Conservation (phyloP, 2,113 vertebrate genomes). For the Chaenocephalus aceratus region DNA sequence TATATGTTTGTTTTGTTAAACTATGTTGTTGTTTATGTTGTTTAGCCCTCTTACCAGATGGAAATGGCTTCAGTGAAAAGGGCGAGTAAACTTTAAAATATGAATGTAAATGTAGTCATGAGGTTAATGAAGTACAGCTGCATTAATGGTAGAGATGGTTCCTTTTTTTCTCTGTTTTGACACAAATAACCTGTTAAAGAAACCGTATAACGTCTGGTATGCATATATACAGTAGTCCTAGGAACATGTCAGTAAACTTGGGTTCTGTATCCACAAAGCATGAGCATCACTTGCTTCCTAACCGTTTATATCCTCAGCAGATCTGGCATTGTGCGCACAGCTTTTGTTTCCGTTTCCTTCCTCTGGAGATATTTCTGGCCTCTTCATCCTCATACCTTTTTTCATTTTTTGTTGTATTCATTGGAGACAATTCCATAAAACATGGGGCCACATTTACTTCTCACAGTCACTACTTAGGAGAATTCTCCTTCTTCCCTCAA, state of each 20-base stretch:
- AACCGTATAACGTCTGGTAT: slow-evolving; percentile 84
- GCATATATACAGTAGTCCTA: slow-evolving; percentile 88
- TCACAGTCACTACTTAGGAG: slow-evolving; percentile 60
- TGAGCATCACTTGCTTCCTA: slow-evolving; percentile 85
- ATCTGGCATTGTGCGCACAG: slow-evolving; percentile 76
- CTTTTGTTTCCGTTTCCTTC: slow-evolving; percentile 61
- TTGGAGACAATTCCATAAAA: slow-evolving; percentile 49
- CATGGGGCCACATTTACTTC: slow-evolving; percentile 55
- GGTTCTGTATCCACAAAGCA: slow-evolving; percentile 87
- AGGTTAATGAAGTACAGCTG: slow-evolving; percentile 85
- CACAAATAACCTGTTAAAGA: slow-evolving; percentile 84
- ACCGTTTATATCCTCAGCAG: slow-evolving; percentile 80
- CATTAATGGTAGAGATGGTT: slow-evolving; percentile 82
- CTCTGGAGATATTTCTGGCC: slow-evolving; percentile 37
- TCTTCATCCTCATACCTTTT: slow-evolving; percentile 54
- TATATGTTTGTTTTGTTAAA: slow-evolving; percentile 75
- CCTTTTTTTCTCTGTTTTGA: slow-evolving; percentile 76
- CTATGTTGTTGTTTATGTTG: slow-evolving; percentile 81
- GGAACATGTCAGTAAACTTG: slow-evolving; percentile 86
- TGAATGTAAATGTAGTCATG: slow-evolving; percentile 88
- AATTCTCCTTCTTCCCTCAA: slow-evolving; percentile 51
- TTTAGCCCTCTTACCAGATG: slow-evolving; percentile 80
- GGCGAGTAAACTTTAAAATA: slow-evolving; percentile 80
- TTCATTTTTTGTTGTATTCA: slow-evolving; percentile 45
- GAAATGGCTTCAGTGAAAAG: slow-evolving; percentile 76